Conservation (phyloP, 2,888 invertebrate genomes). For the Lasioglossum oenotherae region DNA sequence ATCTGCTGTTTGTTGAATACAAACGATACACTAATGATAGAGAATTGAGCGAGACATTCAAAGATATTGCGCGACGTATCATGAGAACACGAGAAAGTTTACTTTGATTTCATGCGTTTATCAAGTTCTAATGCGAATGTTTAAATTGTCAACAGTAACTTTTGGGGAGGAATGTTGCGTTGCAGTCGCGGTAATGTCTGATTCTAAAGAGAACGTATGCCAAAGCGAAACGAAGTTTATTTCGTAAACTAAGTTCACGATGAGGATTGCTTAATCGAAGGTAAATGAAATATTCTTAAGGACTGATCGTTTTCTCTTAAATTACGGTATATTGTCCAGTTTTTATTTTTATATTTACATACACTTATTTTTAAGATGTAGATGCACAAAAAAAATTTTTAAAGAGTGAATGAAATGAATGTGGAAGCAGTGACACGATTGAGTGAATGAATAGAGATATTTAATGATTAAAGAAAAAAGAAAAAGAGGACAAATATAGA, state of each 20-base stretch:
- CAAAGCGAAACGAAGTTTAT: slow-evolving; percentile 74
- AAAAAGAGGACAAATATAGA: not conserved
- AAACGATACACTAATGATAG: not conserved
- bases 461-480: slow-evolving; percentile 16
- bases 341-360: slow-evolving; percentile 62
- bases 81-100: slow-evolving; percentile 45
- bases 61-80: not conserved
- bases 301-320: slow-evolving; percentile 69
- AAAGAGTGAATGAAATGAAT: slow-evolving; percentile 46
- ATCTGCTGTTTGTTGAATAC: not conserved
- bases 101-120: slow-evolving; percentile 59
- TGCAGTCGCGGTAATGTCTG: slow-evolving; percentile 73
- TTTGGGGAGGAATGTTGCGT: slow-evolving; percentile 75
- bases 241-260: slow-evolving; percentile 75
- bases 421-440: slow-evolving; percentile 19
- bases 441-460: slow-evolving; percentile 42
- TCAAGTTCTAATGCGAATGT: slow-evolving; percentile 46
- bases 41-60: not conserved
- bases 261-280: slow-evolving; percentile 71
- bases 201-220: slow-evolving; percentile 73
- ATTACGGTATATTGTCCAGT: slow-evolving; percentile 60
- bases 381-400: slow-evolving; percentile 51
- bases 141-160: slow-evolving; percentile 57
- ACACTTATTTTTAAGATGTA: slow-evolving; percentile 52
- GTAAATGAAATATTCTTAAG: slow-evolving; percentile 75